A percentile compares a stretch with the other conserved stretches of the same genome.
Evolutionary conservation across 1,140 invertebrate species (phyloP).

Genomic region (Akabosia matsudoensis): DNA sequence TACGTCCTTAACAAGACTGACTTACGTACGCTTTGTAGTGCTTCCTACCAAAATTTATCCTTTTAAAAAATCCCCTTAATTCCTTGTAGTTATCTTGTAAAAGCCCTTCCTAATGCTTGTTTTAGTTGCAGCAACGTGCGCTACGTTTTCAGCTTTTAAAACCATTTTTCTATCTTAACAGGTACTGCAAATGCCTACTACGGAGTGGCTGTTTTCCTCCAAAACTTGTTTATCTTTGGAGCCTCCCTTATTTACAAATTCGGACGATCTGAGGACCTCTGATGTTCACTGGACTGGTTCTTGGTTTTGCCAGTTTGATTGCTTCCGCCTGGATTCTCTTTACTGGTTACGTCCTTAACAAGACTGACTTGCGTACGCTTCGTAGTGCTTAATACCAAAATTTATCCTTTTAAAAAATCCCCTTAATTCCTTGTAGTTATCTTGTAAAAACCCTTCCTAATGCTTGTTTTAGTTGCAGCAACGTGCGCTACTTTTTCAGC

Average conservation of each 20-base stretch:
- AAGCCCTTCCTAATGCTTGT: neutral
- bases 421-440: neutral
- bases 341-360: constrained; percentile 55
- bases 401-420: neutral
- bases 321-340: constrained; percentile 95
- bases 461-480: neutral
- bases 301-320: constrained; percentile 92
- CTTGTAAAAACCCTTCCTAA: neutral
- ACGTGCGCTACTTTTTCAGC: neutral
- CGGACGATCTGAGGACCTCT: constrained; percentile 84
- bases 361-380: constrained; percentile 8
- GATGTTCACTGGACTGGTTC: constrained; percentile 81
- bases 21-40: constrained; percentile 9
- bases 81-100: neutral
- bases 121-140: neutral
- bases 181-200: constrained; percentile 61
- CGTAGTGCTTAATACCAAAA: neutral
- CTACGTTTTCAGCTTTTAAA: neutral
- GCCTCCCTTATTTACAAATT: constrained; percentile 90
- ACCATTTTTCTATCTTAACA: neutral
- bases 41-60: neutral
- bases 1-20: constrained; percentile 32
- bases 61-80: neutral
- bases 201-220: constrained; percentile 86
- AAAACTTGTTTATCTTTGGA: constrained; percentile 92